These are phyloP conservation scores for Scotopteryx bipunctaria DNA, from an alignment of 2,888 invertebrate species.

Conservation along the genomic window DNA sequence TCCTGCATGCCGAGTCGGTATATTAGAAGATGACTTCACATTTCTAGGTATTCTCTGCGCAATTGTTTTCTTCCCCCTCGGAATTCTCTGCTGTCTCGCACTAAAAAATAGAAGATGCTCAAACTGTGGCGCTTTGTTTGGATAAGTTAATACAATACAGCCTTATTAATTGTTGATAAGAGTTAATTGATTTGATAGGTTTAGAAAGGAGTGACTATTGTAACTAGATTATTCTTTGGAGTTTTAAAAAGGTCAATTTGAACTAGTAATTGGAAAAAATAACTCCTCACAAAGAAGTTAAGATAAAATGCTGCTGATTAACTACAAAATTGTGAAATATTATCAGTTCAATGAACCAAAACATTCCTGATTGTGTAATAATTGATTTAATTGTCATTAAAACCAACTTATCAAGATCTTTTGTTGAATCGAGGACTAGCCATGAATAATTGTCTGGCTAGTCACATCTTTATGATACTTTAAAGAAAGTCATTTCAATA, in stretches of 20 bases:
- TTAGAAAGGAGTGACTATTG: constrained; percentile 38
- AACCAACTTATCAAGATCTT: not conserved
- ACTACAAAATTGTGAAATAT: not conserved
- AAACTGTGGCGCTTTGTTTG: constrained; percentile 93
- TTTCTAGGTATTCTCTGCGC: constrained; percentile 93
- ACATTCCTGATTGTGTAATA: constrained; percentile 1
- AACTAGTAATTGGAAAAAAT: not conserved
- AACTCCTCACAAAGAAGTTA: not conserved
- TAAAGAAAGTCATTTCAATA: constrained; percentile 1
- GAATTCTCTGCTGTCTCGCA: constrained; percentile 93
- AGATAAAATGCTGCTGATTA: constrained; percentile 5
- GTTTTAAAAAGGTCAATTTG: constrained; percentile 10
- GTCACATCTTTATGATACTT: not conserved
- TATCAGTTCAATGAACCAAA: constrained; percentile 11
- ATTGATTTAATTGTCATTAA: not conserved
- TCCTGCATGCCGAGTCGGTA: constrained; percentile 94
- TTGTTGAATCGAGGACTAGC: not conserved
- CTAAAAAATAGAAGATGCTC: constrained; percentile 93
- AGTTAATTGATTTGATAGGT: constrained; percentile 43
- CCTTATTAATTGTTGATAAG: constrained; percentile 40
- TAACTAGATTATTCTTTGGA: not conserved
- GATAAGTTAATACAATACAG: constrained; percentile 61
- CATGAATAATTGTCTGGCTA: not conserved
- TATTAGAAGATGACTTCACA: constrained; percentile 93
- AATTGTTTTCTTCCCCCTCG: constrained; percentile 93